Conservation (phyloP, 2,797 vertebrate species). For the Alectoris magna region DNA sequence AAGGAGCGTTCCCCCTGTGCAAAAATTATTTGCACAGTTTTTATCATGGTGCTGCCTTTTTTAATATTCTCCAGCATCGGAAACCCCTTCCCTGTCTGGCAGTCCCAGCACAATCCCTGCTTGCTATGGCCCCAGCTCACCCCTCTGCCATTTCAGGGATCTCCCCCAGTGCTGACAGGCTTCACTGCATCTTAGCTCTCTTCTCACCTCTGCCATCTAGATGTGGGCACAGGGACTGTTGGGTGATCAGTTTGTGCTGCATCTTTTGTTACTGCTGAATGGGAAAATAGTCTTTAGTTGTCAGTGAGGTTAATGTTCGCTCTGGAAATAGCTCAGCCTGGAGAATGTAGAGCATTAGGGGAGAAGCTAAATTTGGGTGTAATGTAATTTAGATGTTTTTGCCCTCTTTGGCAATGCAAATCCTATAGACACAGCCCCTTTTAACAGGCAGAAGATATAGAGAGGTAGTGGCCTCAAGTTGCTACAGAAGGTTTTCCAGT, state of each 20-base stretch:
- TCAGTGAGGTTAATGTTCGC: neutral
- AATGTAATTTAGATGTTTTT: neutral
- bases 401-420: neutral
- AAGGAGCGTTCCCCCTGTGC: conserved; percentile 26
- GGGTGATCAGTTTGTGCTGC: neutral
- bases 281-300: neutral
- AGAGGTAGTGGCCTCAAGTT: no score
- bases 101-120: neutral
- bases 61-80: neutral
- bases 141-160: rapidly evolving
- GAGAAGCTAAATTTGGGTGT: neutral
- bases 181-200: neutral
- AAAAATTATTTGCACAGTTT: conserved; percentile 25
- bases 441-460: neutral
- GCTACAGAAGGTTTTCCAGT: no score
- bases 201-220: no score
- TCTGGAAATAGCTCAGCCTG: neutral
- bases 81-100: neutral
- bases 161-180: no score
- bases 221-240: neutral
- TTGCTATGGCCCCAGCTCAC: rapidly evolving
- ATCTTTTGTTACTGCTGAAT: conserved; percentile 9
- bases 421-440: neutral
- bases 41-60: conserved; percentile 19
- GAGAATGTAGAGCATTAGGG: neutral